A percentile compares a stretch with the other conserved stretches of the same genome.
Evolutionary conservation across 2,797 vertebrate genomes (phyloP).

Genomic region (Tangara arthus): DNA sequence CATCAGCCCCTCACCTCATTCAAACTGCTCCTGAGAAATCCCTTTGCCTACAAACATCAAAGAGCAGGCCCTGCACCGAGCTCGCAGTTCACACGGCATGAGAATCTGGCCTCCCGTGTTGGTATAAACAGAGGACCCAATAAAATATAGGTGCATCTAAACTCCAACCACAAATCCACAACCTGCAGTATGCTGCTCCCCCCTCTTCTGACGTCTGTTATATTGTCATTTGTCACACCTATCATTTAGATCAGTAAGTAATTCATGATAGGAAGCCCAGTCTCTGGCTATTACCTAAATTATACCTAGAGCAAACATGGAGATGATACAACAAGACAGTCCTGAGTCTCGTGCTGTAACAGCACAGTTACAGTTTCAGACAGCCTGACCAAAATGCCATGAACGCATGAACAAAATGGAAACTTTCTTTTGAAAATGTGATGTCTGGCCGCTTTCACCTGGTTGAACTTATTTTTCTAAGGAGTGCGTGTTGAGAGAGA

Average conservation of each 20-base stretch:
- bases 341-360: neutral
- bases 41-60: constrained; percentile 52
- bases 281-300: neutral
- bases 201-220: neutral
- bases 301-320: neutral
- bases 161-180: neutral
- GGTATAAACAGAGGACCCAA: neutral
- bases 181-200: neutral
- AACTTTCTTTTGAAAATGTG: constrained; percentile 49
- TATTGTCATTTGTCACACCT: neutral
- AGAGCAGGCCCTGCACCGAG: neutral
- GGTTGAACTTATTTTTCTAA: constrained; percentile 50
- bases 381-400: neutral
- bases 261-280: neutral
- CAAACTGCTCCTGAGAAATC: constrained; percentile 59
- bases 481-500: constrained; percentile 13
- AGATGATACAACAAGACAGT: neutral
- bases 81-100: neutral
- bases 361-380: constrained; percentile 8
- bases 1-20: constrained; percentile 66
- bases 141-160: constrained; percentile 30
- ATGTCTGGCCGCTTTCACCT: constrained; percentile 33
- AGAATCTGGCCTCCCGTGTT: neutral
- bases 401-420: constrained; percentile 42
- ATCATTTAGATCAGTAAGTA: neutral